Percentiles rank a stretch among this genome's conserved stretches.
Evolutionary conservation across 2,113 vertebrate genomes (phyloP).

Genomic region (Chiloscyllium plagiosum): DNA sequence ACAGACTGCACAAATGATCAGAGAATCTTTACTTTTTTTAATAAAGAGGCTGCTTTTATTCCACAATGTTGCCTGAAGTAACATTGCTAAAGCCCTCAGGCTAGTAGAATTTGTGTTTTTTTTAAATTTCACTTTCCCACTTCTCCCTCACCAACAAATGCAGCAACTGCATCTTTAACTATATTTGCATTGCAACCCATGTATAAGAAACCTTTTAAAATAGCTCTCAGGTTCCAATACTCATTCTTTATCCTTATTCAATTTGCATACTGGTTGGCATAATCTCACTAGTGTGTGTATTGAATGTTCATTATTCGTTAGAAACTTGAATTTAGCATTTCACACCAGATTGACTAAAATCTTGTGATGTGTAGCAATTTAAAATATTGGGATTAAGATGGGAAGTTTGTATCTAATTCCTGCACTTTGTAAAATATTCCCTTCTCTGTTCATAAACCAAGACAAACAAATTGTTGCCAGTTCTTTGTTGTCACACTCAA

Average conservation of each 20-base stretch:
- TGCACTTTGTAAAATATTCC: neutral
- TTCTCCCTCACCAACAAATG: neutral
- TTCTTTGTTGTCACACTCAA: neutral
- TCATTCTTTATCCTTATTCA: neutral
- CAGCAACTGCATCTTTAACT: neutral
- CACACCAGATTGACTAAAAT: neutral
- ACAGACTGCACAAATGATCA: slow-evolving; percentile 75
- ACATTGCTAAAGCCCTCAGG: slow-evolving; percentile 33
- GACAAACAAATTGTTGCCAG: neutral
- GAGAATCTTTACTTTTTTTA: slow-evolving; percentile 50
- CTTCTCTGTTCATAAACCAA: neutral
- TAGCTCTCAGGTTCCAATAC: neutral
- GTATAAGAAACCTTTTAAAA: neutral
- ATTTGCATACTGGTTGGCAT: neutral
- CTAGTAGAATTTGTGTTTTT: neutral
- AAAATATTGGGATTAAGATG: neutral
- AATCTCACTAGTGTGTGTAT: neutral
- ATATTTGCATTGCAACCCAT: neutral
- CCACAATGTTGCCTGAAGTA: slow-evolving; percentile 26
- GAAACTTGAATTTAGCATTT: slow-evolving; percentile 1
- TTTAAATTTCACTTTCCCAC: neutral
- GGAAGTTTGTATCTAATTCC: neutral
- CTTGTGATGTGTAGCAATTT: neutral
- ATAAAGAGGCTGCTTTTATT: neutral
- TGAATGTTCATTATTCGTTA: neutral